Evolutionary conservation across 2,113 vertebrate species (phyloP).

Genomic region (Lepidothrix coronata): DNA sequence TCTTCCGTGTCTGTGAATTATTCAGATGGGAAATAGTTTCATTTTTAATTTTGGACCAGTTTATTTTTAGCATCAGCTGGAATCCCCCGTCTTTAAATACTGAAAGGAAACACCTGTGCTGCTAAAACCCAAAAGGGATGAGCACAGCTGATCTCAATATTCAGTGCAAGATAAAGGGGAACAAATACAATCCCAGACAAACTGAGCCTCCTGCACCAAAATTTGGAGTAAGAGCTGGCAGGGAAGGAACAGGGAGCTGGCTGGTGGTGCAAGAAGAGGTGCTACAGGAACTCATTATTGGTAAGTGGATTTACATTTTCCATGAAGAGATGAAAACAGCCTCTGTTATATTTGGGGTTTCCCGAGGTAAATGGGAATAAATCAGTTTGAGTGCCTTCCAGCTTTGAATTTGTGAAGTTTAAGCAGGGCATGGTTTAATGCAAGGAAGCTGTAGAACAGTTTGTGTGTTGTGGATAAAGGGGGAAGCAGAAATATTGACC

Average conservation of each 20-base stretch:
- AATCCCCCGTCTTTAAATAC: background rate
- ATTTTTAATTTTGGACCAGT: background rate
- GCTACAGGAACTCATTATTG: fast-evolving
- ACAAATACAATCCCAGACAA: background rate
- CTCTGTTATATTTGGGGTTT: background rate
- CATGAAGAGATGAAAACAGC: fast-evolving
- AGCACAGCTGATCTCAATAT: background rate
- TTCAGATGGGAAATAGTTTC: background rate
- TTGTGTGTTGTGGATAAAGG: background rate
- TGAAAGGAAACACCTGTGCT: background rate
- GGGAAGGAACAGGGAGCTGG: fast-evolving
- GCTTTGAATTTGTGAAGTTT: background rate
- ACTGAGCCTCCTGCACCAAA: fast-evolving
- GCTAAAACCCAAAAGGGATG: fast-evolving
- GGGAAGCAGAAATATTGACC: background rate
- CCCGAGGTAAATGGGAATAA: background rate
- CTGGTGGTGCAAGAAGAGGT: fast-evolving
- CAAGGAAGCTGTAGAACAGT: background rate
- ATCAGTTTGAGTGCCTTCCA: background rate
- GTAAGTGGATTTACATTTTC: background rate
- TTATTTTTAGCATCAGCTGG: background rate
- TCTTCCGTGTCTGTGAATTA: background rate
- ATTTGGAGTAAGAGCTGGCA: fast-evolving
- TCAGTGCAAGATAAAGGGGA: background rate
- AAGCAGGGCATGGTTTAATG: background rate